Percentiles rank a stretch among this genome's conserved stretches.
These are phyloP conservation scores for Lepidonotus clava DNA, from an alignment of 2,888 invertebrate species.

Conservation along the genomic window DNA sequence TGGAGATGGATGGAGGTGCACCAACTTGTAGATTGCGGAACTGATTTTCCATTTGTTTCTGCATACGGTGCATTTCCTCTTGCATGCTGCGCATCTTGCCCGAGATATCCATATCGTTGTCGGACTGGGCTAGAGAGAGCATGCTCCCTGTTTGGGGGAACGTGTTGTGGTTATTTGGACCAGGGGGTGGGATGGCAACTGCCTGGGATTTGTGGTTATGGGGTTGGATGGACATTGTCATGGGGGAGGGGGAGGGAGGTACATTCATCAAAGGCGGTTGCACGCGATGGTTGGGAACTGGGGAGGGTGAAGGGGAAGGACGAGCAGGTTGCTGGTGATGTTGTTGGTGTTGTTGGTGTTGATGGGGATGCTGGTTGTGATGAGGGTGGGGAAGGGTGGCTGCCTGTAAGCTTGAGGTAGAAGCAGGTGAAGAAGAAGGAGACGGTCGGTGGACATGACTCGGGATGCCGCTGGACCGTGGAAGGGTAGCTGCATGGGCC, in stretches of 20 bases:
- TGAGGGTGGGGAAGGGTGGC: not conserved
- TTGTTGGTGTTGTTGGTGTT: not conserved
- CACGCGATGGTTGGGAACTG: not conserved
- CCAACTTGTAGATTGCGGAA: conserved; percentile 34
- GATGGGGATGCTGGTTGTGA: not conserved
- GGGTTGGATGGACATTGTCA: not conserved
- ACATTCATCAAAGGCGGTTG: too few relatives aligned
- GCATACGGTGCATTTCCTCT: conserved; percentile 48
- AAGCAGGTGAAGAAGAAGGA: not conserved
- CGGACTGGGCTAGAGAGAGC: not conserved
- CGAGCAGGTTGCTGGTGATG: not conserved
- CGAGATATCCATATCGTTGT: conserved; percentile 33
- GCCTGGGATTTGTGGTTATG: not conserved
- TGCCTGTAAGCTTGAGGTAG: not conserved
- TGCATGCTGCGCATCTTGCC: conserved; percentile 37
- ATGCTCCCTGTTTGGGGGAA: not conserved
- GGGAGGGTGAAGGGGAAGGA: not conserved
- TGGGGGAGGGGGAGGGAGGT: not conserved
- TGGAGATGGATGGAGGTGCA: not conserved
- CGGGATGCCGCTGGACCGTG: not conserved
- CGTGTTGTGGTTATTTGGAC: not conserved
- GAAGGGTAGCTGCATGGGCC: not conserved
- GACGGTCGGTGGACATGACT: not conserved
- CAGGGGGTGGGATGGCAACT: not conserved
- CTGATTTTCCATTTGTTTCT: conserved; percentile 49